Evolutionary conservation across 2,797 vertebrate species (phyloP).

Genomic region (Poecile montanus): DNA sequence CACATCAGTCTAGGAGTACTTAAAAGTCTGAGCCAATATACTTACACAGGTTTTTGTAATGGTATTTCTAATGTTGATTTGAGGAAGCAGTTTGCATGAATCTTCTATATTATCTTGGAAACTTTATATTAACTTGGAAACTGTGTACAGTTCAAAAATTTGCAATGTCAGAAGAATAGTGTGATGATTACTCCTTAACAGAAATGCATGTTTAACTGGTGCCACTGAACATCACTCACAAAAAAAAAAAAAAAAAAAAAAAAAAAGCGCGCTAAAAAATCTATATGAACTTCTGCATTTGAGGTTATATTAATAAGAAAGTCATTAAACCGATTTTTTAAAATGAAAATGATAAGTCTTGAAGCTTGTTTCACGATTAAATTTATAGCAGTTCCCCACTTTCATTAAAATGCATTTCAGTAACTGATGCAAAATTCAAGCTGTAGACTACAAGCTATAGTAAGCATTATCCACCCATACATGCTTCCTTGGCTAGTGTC

Average conservation of each 20-base stretch:
- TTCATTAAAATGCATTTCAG: slow-evolving; percentile 58
- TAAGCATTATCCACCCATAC: slow-evolving; percentile 41
- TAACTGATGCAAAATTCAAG: slow-evolving; percentile 50
- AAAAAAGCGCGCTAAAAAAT: not conserved
- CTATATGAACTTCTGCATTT: slow-evolving; percentile 53
- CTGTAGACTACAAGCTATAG: slow-evolving; percentile 5
- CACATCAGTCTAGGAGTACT: slow-evolving; percentile 11
- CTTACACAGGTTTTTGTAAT: not conserved
- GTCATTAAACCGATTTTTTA: slow-evolving; percentile 39
- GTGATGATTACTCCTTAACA: slow-evolving; percentile 15
- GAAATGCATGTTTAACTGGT: slow-evolving; percentile 55
- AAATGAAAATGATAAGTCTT: slow-evolving; percentile 56
- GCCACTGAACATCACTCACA: slow-evolving; percentile 51
- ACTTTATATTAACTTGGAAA: not conserved
- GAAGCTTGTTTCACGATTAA: slow-evolving; percentile 56
- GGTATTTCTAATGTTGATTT: not conserved
- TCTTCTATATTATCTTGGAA: not conserved
- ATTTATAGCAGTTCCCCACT: slow-evolving; percentile 27
- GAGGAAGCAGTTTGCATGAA: not conserved
- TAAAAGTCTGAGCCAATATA: not conserved
- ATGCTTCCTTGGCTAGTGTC: slow-evolving; percentile 43
- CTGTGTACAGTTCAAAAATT: not conserved
- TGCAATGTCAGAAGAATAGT: not conserved
- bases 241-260: not conserved
- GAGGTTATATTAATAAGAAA: slow-evolving; percentile 60